Base-by-base conservation (phyloP, 1,140 invertebrate species). In the Elymnias hypermnestra region DNA sequence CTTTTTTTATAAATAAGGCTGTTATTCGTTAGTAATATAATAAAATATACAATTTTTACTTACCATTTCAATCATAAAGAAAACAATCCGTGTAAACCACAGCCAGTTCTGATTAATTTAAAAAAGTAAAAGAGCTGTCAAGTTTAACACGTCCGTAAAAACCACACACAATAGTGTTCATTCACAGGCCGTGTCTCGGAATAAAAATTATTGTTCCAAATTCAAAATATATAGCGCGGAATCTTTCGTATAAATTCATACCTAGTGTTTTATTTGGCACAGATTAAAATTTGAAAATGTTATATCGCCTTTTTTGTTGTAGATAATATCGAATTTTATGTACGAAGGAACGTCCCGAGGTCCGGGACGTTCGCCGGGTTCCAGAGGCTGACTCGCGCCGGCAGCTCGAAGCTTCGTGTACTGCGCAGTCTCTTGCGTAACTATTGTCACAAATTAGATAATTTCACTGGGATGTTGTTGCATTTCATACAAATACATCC, bases 341-440 rank as follows among this genome's bases (percentile, higher is more conserved):
- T 17, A 36, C 33, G 43, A n/a, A n/a, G n/a, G 56, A 39, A 53
- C 50, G 49, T 58, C 48, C 23, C 46, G 47, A 51, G 48, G 54
- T 58, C 72, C 69, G 68, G 72, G 73, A 62, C 58, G 65, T 64
- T 39, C 50, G 57, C 15, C 67, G 57, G 60, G 68, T 53, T 72
- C 51, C 75, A 58, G 74, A 69, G 75, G 70, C 76, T 75, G 76
- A 67, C 57, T 75, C 69, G 33, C 14, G 31, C 54, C 52, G 55
- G 48, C 47, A 63, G 54, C 40, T 75, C 63, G 75, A 71, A 83
- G 75, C 74, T 75, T 36, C 74, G 39, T 77, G 74, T 31, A 53
- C 45, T 70, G 67, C 63, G 41, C 55, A 64, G 64, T 66, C 73
- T 72, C 72, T 83, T 83, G 79, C 79, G 79, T 83, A 83, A 83